Evolutionary conservation across 30 jellyfish, hydroid and myxozoan genomes (phyloP).

Genomic region (Pseudorhiza aurosa): DNA sequence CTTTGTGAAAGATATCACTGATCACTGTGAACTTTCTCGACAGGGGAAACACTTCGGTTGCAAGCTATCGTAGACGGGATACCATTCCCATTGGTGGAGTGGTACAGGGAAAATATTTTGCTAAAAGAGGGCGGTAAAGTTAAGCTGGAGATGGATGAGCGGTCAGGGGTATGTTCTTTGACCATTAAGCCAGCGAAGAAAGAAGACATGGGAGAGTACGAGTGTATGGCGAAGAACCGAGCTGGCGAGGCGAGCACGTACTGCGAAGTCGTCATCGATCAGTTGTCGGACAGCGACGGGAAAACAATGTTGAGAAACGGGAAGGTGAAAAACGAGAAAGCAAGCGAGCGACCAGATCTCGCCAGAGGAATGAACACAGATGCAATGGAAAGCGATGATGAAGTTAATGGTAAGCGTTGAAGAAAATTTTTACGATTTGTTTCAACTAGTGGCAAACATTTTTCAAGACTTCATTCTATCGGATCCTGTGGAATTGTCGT

Average conservation of each 20-base stretch:
- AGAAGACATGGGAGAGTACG: constrained; percentile 90
- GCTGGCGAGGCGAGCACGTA: constrained; percentile 96
- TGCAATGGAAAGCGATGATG: constrained; percentile 62
- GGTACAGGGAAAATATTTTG: constrained; percentile 61
- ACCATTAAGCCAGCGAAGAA: constrained; percentile 37
- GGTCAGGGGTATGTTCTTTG: constrained; percentile 71
- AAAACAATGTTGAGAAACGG: constrained; percentile 1
- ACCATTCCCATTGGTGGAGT: constrained; percentile 66
- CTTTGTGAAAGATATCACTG: too few relatives aligned
- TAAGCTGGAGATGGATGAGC: constrained; percentile 35
- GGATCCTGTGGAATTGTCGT: too few relatives aligned
- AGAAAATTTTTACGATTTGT: too few relatives aligned
- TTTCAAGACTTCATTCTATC: too few relatives aligned
- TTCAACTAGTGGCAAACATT: too few relatives aligned
- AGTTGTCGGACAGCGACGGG: constrained; percentile 36
- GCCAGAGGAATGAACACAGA: constrained; percentile 73
- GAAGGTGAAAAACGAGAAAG: constrained; percentile 14
- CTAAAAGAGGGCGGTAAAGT: constrained; percentile 28
- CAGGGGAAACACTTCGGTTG: constrained; percentile 52
- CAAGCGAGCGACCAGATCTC: constrained; percentile 9
- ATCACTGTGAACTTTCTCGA: too few relatives aligned
- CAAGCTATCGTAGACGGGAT: constrained; percentile 69
- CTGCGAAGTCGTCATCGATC: constrained; percentile 78
- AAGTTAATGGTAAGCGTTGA: neutral
- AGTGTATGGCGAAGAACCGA: constrained; percentile 92